Conservation (phyloP, 2,888 invertebrate genomes). For the Callyntrura sp. region DNA sequence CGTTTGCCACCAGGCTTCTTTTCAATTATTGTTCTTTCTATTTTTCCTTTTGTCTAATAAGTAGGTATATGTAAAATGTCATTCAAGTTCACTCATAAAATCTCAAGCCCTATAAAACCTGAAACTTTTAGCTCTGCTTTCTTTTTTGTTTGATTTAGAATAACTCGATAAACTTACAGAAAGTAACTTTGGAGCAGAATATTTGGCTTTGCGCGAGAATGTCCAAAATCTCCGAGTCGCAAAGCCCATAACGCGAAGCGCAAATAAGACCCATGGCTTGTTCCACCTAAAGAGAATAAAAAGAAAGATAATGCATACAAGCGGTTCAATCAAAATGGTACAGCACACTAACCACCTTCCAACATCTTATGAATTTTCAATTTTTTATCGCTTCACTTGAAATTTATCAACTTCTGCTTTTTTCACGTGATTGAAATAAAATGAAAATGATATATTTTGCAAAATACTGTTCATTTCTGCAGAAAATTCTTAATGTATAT, state of each 20-base stretch:
- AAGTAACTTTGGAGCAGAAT: conserved; percentile 89
- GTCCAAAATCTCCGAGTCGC: conserved; percentile 93
- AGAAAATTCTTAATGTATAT: no score
- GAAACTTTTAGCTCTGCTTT: neutral
- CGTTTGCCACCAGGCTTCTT: neutral
- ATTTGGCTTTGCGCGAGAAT: conserved; percentile 89
- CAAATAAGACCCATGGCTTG: conserved; percentile 90
- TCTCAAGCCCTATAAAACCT: neutral
- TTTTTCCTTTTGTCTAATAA: neutral
- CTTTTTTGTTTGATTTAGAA: neutral
- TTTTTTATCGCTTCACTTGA: neutral
- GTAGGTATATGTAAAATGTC: neutral
- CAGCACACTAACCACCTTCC: neutral
- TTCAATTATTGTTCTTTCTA: neutral
- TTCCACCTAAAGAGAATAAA: conserved; percentile 84
- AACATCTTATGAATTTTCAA: neutral
- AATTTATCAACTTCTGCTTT: neutral
- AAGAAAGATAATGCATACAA: neutral
- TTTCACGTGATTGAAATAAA: no score
- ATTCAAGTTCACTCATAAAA: neutral
- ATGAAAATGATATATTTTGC: no score
- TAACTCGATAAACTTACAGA: conserved; percentile 86
- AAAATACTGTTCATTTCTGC: no score
- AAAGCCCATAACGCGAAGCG: conserved; percentile 91
- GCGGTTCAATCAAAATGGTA: no score